Evolutionary conservation across 2,113 vertebrate genomes (phyloP), one percentile per base, ranked within the genome.

Genomic region (Forbesichthys papilliferus): DNA sequence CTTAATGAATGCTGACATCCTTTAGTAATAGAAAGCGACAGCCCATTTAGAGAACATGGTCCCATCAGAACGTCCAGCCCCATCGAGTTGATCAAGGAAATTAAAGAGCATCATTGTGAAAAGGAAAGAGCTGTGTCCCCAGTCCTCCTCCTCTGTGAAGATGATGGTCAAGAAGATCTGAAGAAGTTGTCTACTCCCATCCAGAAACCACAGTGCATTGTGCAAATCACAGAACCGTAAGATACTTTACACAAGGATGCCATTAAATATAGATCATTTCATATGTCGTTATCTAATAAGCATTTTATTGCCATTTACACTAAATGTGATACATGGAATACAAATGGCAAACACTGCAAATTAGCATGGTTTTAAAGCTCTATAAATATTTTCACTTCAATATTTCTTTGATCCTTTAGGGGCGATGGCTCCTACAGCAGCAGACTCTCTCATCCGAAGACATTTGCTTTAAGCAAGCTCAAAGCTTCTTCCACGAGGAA

Each of bases 21-120:
- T 16, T 8, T 14, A 10, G 18, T 34, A 4, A 60, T 68, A 87
- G 80, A 77, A 63, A 64, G 68, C 12, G 62, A 84, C 8, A 13
- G 59, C 13, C 69, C 66, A 0, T 83, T 88, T 33, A 64, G 84
- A 80, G 63, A 14, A 0, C 74, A 77, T 3, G 57, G 20, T 16
- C 87, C 90, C 18, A 59, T 89, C 13, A 88, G 86, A 64, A 92
- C 90, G 0, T 93, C 91, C 52, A 92, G 90, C 49, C 91, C 91
- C 3, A 82, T 88, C 61, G 75, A 81, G 34, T 36, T 36, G 12
- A 79, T 48, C 12, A 1, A 10, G 9, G 62, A 11, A 48, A 68
- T 8, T 3, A 34, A 57, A 18, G 5, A 72, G 34, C 18, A 57
- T 1, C 57, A 46, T 0, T n/a, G 64, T 47, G 51, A 65, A 51